Evolutionary conservation across 2,888 invertebrate species (phyloP).

Genomic region (Lysandra coridon): DNA sequence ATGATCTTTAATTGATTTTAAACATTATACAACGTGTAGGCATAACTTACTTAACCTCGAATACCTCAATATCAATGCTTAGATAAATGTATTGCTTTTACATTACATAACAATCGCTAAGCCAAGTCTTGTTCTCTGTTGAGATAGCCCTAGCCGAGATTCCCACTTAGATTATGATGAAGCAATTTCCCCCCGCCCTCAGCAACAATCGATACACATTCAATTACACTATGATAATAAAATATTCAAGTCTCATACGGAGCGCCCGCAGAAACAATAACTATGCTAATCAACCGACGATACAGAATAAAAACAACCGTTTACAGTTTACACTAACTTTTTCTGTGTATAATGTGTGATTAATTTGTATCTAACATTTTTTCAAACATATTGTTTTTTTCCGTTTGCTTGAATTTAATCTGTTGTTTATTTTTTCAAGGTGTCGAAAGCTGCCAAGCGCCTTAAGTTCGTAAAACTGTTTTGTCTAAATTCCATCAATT

Average conservation of each 20-base stretch:
- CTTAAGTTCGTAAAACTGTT: too few relatives aligned
- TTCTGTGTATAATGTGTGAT: background rate
- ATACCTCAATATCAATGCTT: too few relatives aligned
- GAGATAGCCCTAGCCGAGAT: background rate
- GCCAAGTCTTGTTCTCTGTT: background rate
- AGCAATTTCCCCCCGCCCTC: background rate
- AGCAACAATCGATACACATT: conserved; percentile 22
- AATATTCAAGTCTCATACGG: conserved; percentile 24
- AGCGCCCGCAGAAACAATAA: conserved; percentile 17
- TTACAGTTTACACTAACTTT: conserved; percentile 7
- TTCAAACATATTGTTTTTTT: too few relatives aligned
- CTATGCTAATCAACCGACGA: conserved; percentile 24
- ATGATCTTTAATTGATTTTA: too few relatives aligned
- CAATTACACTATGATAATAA: conserved; percentile 24
- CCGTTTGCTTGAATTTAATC: too few relatives aligned
- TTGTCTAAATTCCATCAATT: background rate
- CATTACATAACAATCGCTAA: background rate
- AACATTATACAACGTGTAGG: too few relatives aligned
- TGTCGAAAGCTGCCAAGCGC: too few relatives aligned
- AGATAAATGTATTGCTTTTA: background rate
- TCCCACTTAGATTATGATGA: conserved; percentile 7
- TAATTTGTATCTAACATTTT: background rate
- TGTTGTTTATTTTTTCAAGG: background rate
- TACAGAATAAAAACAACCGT: conserved; percentile 24
- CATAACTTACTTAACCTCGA: too few relatives aligned